Base-by-base conservation (phyloP, 1,140 invertebrate genomes). In the Aradophagus sp. region DNA sequence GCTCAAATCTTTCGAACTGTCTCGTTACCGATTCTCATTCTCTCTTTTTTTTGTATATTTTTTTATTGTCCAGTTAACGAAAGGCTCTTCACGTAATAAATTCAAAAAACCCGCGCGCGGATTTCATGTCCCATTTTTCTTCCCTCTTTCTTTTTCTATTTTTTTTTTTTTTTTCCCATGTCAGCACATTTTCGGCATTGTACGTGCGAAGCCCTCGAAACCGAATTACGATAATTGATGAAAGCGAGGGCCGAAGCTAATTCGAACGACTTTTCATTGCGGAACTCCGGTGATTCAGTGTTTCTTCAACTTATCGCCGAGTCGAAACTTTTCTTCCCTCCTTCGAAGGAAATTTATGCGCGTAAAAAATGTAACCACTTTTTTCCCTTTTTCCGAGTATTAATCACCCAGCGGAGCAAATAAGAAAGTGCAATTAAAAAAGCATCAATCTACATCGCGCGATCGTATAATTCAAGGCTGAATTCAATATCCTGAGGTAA, bases 181-280 rank as follows among this genome's bases (percentile, higher is more conserved):
- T 36, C 27, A 11, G 39, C 10, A 20, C 31, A 27, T 50, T 63
- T 63, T 32, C 19, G 27, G 19, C 31, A 4, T 59, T 41, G 5
- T 16, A 4, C 10, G 11, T 3, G 19, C 14, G 11, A 12, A 39
- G 47, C 15, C 32, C 61, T 41, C 5, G 16, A 31, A 65, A 65
- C 55, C 31, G 34, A 65, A 65, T 65, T 65, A 65, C 41, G 41
- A 41, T 55, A 32, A 65, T 65, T 62, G 45, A 39, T 23, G 32
- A 50, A 52, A 45, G 42, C 39, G 20, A 38, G 34, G 32, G 48
- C 39, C 11, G 15, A 39, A 29, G 48, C 36, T 31, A 34, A 55
- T 39, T 27, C 34, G 23, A 10, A 1, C 27, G 11, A 35, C n/a
- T 35, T 48, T 35, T 47, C 34, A 47, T 34, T 34, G 1, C 12